Percentiles rank a stretch among this genome's conserved stretches.
phyloP scores from a whole-genome alignment of 2,888 invertebrate species.

The Strigamia crassipes region DNA sequence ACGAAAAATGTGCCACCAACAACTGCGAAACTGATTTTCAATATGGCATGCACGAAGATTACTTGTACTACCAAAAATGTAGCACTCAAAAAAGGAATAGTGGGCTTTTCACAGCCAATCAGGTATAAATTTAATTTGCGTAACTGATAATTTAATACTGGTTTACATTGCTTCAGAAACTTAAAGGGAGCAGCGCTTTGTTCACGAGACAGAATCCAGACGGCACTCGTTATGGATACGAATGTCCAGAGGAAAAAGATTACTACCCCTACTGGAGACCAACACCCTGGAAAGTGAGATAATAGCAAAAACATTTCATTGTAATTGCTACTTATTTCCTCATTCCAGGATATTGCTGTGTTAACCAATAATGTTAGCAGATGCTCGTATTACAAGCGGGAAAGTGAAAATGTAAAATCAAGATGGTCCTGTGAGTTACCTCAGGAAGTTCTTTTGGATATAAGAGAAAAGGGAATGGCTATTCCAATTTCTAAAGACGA shows the following conservation, averaged over 20 bases:
- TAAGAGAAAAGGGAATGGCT: neutral
- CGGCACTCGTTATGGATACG: conserved; percentile 58
- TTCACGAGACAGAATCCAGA: conserved; percentile 58
- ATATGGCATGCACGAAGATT: conserved; percentile 59
- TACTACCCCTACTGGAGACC: conserved; percentile 60
- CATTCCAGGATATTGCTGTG: conserved; percentile 13
- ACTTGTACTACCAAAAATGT: conserved; percentile 56
- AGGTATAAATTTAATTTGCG: conserved; percentile 53
- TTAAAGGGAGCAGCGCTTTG: conserved; percentile 52
- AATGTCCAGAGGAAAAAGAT: conserved; percentile 60
- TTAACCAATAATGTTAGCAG: conserved; percentile 21
- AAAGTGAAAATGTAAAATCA: conserved; percentile 38
- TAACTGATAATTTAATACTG: too few species aligned
- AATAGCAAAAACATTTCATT: neutral
- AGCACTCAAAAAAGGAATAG: conserved; percentile 55
- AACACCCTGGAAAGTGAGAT: conserved; percentile 57
- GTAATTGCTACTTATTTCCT: too few species aligned
- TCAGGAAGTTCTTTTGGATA: conserved; percentile 18
- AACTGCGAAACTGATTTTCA: conserved; percentile 56
- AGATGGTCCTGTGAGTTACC: conserved; percentile 13
- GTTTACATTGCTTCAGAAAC: neutral
- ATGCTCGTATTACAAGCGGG: neutral
- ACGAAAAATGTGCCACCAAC: conserved; percentile 54
- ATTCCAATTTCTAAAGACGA: conserved; percentile 36
- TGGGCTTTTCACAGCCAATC: conserved; percentile 58